Evolutionary conservation across 2,113 vertebrate species (phyloP).

Genomic region (Ardeotis arabs): DNA sequence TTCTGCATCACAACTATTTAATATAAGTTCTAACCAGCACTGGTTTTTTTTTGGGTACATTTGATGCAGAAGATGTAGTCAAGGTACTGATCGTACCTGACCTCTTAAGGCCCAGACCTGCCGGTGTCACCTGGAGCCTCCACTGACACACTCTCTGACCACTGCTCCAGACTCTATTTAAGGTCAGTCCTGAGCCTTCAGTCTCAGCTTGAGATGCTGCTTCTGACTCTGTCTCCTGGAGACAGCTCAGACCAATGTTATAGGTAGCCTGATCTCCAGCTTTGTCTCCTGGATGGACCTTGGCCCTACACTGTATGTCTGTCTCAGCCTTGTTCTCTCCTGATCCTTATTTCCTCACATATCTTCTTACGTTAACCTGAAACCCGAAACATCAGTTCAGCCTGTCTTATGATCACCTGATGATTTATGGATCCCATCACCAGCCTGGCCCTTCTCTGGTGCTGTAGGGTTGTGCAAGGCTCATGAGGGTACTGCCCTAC

Average conservation of each 20-base stretch:
- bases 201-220: background rate
- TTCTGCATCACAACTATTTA: background rate
- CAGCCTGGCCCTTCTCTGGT: background rate
- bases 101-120: background rate
- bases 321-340: background rate
- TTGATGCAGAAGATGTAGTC: background rate
- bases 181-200: background rate
- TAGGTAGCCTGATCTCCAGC: background rate
- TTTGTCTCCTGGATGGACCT: background rate
- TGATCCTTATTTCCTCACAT: background rate
- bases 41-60: background rate
- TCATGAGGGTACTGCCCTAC: background rate
- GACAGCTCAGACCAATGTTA: background rate
- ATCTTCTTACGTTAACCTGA: background rate
- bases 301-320: too few relatives aligned
- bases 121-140: rapidly evolving
- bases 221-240: background rate
- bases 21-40: background rate
- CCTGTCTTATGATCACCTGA: background rate
- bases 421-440: background rate
- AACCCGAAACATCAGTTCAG: background rate
- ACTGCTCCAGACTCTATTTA: background rate
- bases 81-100: background rate
- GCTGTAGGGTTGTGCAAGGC: background rate
- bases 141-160: background rate